These are phyloP conservation scores for Beris morrisii DNA, from an alignment of 2,888 invertebrate species.

Conservation along the genomic window DNA sequence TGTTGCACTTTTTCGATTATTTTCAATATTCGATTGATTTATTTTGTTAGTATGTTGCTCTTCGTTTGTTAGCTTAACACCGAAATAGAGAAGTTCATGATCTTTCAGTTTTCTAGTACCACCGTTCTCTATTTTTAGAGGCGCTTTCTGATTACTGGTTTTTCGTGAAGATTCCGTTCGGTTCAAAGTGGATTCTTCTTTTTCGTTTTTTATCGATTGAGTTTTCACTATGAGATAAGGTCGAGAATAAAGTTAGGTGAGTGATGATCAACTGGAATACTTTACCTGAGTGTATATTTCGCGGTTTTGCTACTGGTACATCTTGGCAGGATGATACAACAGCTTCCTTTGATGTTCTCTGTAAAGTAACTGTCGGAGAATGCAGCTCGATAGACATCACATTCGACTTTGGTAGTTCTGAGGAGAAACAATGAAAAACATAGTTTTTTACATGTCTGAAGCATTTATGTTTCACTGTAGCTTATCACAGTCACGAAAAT, in stretches of 20 bases:
- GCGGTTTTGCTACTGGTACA: slow-evolving; percentile 51
- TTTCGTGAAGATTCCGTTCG: slow-evolving; percentile 17
- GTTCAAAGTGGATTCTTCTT: neutral
- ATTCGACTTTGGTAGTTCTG: slow-evolving; percentile 54
- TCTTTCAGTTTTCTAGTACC: slow-evolving; percentile 60
- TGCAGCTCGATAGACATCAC: slow-evolving; percentile 53
- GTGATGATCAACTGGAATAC: slow-evolving; percentile 4
- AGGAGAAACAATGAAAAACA: neutral
- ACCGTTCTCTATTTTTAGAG: slow-evolving; percentile 52
- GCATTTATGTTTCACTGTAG: too few species aligned
- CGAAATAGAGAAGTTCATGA: slow-evolving; percentile 65
- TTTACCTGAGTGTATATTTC: slow-evolving; percentile 44
- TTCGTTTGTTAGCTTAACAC: slow-evolving; percentile 47
- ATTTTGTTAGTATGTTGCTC: neutral
- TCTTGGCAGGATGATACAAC: slow-evolving; percentile 39
- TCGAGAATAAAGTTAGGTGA: neutral
- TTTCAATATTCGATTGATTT: neutral
- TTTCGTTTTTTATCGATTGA: slow-evolving; percentile 25
- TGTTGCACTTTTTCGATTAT: slow-evolving; percentile 35
- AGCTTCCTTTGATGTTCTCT: slow-evolving; percentile 32
- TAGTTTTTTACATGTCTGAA: too few species aligned
- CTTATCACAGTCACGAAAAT: neutral
- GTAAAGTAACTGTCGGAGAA: slow-evolving; percentile 40
- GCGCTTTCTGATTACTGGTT: slow-evolving; percentile 39
- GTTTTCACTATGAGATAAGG: slow-evolving; percentile 10